Evolutionary conservation across 2,888 invertebrate species (phyloP).

Genomic region (Drosophila merina): DNA sequence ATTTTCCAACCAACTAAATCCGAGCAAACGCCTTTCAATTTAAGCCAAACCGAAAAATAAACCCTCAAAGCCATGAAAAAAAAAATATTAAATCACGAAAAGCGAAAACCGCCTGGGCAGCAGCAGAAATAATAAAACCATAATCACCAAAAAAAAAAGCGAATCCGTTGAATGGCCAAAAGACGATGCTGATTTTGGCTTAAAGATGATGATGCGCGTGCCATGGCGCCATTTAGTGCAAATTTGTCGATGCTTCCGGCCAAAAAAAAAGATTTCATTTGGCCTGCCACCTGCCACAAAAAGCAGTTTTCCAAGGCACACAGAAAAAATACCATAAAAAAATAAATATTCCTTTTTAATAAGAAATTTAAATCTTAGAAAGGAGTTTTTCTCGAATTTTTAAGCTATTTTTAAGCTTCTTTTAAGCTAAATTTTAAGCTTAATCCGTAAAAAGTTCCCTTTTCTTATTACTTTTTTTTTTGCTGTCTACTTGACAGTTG

Average conservation of each 20-base stretch:
- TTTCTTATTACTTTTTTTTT: background rate
- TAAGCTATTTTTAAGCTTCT: too few relatives aligned
- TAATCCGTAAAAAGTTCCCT: too few relatives aligned
- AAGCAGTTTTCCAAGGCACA: background rate
- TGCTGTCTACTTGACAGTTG: slow-evolving; percentile 24
- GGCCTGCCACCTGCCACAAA: slow-evolving; percentile 24
- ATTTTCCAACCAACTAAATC: slow-evolving; percentile 7
- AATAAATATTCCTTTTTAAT: too few relatives aligned
- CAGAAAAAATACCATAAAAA: background rate
- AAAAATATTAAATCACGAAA: slow-evolving; percentile 16
- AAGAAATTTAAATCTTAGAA: background rate
- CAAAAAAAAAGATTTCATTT: slow-evolving; percentile 21
- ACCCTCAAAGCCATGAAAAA: background rate
- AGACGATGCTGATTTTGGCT: slow-evolving; percentile 27
- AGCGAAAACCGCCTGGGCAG: background rate
- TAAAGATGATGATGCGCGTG: slow-evolving; percentile 72
- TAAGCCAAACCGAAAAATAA: slow-evolving; percentile 5
- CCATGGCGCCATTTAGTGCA: slow-evolving; percentile 69
- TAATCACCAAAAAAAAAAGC: slow-evolving; percentile 23
- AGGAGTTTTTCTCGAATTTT: too few relatives aligned
- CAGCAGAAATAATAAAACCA: slow-evolving; percentile 29
- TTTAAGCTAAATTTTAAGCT: too few relatives aligned
- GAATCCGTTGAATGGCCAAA: slow-evolving; percentile 33
- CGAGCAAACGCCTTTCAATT: slow-evolving; percentile 28
- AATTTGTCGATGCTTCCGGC: slow-evolving; percentile 73